phyloP scores from a whole-genome alignment of 1,140 invertebrate species.

The Acyrthosiphon pisum region DNA sequence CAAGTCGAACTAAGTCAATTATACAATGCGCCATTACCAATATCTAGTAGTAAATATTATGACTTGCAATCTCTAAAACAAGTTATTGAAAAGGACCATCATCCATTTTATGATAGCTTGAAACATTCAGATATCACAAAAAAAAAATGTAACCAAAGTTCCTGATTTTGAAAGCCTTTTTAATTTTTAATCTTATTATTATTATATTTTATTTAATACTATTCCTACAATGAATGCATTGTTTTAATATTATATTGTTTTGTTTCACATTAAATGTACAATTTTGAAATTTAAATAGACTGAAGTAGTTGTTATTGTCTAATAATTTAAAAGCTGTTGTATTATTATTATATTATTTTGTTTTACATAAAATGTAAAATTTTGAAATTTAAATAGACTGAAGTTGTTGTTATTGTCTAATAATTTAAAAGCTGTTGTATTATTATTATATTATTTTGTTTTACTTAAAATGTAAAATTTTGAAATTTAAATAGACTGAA shows the following conservation, averaged over 20 bases:
- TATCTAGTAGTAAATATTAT: slow-evolving; percentile 54
- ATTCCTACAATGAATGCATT: not conserved
- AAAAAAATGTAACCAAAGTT: not conserved
- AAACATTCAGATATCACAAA: slow-evolving; percentile 39
- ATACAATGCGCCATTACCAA: slow-evolving; percentile 16
- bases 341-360: too few relatives aligned
- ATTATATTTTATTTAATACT: not conserved
- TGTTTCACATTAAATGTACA: not conserved
- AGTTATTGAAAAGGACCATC: slow-evolving; percentile 46
- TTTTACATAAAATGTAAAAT: not conserved
- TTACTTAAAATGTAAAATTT: too few relatives aligned
- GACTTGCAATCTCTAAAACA: slow-evolving; percentile 56
- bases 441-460: too few relatives aligned
- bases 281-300: not conserved
- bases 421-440: not conserved
- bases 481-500: not conserved
- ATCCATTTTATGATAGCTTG: slow-evolving; percentile 57
- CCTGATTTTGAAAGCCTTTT: not conserved
- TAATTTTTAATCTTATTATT: not conserved
- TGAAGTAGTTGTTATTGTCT: not conserved
- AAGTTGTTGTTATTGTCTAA: not conserved
- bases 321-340: not conserved
- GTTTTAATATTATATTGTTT: slow-evolving; percentile 16
- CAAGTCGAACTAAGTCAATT: slow-evolving; percentile 13
- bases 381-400: not conserved